Evolutionary conservation across 2,888 invertebrate species (phyloP).

Genomic region (Baronia brevicornis): DNA sequence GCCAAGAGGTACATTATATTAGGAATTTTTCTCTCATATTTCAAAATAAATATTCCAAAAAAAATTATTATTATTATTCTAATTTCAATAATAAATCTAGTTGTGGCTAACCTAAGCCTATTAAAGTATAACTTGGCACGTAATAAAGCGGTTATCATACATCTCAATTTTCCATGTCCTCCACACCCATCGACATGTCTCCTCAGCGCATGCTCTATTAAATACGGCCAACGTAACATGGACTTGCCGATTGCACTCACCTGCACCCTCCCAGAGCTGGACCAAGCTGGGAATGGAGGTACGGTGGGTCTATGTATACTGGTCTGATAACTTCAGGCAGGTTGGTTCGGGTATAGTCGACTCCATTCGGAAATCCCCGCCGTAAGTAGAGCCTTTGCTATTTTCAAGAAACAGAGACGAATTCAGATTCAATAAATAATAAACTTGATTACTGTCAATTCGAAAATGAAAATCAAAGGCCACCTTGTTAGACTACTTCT

Average conservation of each 20-base stretch:
- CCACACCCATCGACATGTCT: slow-evolving; percentile 30
- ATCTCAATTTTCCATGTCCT: slow-evolving; percentile 21
- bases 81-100: too few relatives aligned
- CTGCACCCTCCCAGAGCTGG: slow-evolving; percentile 25
- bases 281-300: slow-evolving; percentile 22
- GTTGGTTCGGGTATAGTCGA: slow-evolving; percentile 34
- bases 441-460: too few relatives aligned
- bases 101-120: too few relatives aligned
- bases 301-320: slow-evolving; percentile 26
- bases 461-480: too few relatives aligned
- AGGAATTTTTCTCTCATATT: too few relatives aligned
- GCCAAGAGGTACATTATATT: too few relatives aligned
- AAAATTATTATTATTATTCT: too few relatives aligned
- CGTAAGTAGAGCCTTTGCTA: slow-evolving; percentile 28
- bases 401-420: slow-evolving; percentile 25
- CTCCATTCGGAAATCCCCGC: slow-evolving; percentile 31
- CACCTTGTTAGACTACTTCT: too few relatives aligned
- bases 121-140: not conserved
- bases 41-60: too few relatives aligned
- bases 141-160: slow-evolving; percentile 15
- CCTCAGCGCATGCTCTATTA: slow-evolving; percentile 39
- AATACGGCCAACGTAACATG: slow-evolving; percentile 26
- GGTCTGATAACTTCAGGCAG: slow-evolving; percentile 40
- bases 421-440: slow-evolving; percentile 19
- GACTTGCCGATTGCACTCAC: slow-evolving; percentile 24